These are phyloP conservation scores for Antitype chi DNA, from an alignment of 2,888 invertebrate species.

Conservation along the genomic window DNA sequence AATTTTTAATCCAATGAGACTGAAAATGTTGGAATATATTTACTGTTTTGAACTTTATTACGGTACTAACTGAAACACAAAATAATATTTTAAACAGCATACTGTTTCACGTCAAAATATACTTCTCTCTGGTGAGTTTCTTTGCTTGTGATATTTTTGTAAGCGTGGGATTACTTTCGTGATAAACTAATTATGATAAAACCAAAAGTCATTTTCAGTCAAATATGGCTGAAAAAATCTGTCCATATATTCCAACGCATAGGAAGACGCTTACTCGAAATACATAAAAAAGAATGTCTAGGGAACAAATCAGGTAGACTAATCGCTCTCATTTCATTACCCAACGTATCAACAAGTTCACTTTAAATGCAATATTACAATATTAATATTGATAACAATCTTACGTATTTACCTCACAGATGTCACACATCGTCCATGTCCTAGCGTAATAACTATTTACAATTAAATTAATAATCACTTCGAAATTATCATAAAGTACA, in stretches of 20 bases:
- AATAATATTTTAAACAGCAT: not conserved
- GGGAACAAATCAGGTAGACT: constrained; percentile 80
- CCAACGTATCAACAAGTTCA: constrained; percentile 84
- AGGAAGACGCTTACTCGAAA: constrained; percentile 87
- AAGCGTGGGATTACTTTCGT: not conserved
- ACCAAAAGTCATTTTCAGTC: constrained; percentile 36
- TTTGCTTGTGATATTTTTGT: constrained; percentile 14
- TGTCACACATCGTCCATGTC: constrained; percentile 86
- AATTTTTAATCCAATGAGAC: constrained; percentile 40
- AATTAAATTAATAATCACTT: constrained; percentile 82
- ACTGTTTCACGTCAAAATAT: not conserved
- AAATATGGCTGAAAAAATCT: constrained; percentile 61
- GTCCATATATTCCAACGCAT: constrained; percentile 66
- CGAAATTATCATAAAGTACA: constrained; percentile 80
- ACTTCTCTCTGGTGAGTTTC: not conserved
- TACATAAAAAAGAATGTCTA: constrained; percentile 83
- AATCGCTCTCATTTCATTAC: constrained; percentile 75
- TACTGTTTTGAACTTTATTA: not conserved
- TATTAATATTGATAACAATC: constrained; percentile 88
- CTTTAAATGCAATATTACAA: constrained; percentile 81
- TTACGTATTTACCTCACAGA: constrained; percentile 87
- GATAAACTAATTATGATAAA: not conserved
- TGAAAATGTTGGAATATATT: constrained; percentile 24
- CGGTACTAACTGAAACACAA: not conserved
- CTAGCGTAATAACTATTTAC: constrained; percentile 82